Conservation (phyloP, 2,888 invertebrate species). For the Nomada lathburiana region DNA sequence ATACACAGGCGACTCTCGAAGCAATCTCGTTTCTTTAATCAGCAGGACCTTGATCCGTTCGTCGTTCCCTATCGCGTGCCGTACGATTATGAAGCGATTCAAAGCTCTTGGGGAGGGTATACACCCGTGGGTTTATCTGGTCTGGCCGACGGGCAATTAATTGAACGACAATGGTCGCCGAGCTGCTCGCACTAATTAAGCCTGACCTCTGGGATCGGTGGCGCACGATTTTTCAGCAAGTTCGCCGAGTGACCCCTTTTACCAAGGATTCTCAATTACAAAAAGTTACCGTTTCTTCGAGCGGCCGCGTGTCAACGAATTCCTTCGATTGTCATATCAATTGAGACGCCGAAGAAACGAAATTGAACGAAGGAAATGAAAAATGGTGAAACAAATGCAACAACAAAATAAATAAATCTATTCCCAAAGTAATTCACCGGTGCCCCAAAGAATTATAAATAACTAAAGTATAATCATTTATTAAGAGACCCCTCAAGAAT, state of each 20-base stretch:
- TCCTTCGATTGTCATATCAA: too few relatives aligned
- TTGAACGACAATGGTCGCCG: slow-evolving; percentile 66
- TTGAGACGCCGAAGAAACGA: too few relatives aligned
- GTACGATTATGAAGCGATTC: slow-evolving; percentile 58
- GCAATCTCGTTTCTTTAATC: slow-evolving; percentile 61
- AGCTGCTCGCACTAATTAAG: slow-evolving; percentile 67
- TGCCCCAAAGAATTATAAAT: too few relatives aligned
- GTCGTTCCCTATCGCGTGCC: slow-evolving; percentile 56
- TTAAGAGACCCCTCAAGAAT: too few relatives aligned
- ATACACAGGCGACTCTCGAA: slow-evolving; percentile 14
- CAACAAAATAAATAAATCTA: too few relatives aligned
- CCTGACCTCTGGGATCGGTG: slow-evolving; percentile 59
- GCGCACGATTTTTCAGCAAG: slow-evolving; percentile 49
- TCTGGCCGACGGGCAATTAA: slow-evolving; percentile 64
- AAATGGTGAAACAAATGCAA: too few relatives aligned
- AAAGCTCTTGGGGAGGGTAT: slow-evolving; percentile 35
- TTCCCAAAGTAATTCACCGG: too few relatives aligned
- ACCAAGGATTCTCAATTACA: not conserved
- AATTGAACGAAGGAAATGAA: too few relatives aligned
- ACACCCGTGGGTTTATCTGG: slow-evolving; percentile 63
- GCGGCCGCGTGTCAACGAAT: not conserved
- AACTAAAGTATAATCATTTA: too few relatives aligned
- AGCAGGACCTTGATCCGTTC: slow-evolving; percentile 64
- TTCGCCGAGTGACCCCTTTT: slow-evolving; percentile 44
- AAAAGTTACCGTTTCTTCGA: not conserved